Evolutionary conservation across 37 sponge, comb jelly and placozoan genomes (phyloP).

Genomic region (Hormiphora californensis): DNA sequence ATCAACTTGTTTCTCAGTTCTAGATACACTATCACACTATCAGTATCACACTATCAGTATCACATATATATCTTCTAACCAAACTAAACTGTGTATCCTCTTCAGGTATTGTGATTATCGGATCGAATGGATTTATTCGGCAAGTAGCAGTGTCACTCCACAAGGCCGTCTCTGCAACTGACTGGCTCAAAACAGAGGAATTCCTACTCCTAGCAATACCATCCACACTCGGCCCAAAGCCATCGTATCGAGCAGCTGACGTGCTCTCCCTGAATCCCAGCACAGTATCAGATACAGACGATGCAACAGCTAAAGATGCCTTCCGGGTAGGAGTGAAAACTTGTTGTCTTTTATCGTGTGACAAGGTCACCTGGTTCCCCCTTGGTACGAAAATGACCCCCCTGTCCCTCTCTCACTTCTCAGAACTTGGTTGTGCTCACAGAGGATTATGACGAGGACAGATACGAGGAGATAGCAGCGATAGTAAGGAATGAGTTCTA

Average conservation of each 20-base stretch:
- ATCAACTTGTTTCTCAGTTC: not conserved
- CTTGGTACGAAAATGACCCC: no score
- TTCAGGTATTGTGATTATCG: not conserved
- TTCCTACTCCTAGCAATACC: not conserved
- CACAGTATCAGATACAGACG: not conserved
- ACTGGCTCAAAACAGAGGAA: not conserved
- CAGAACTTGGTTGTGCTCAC: slow-evolving; percentile 16
- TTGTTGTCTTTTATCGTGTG: no score
- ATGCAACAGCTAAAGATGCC: not conserved
- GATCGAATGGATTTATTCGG: not conserved
- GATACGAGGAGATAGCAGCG: not conserved
- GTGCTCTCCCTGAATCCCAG: not conserved
- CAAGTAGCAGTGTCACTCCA: not conserved
- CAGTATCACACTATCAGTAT: not conserved
- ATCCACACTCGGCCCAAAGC: not conserved
- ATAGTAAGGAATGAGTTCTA: not conserved
- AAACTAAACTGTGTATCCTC: not conserved
- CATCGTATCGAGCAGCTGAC: not conserved
- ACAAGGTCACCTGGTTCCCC: no score
- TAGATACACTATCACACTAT: not conserved
- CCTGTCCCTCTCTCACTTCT: no score
- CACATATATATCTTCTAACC: not conserved
- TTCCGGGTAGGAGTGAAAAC: not conserved
- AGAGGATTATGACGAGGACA: not conserved
- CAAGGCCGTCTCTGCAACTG: not conserved